Conservation (phyloP, 2,888 invertebrate genomes). For the Poecilobothrus nobilitatus region DNA sequence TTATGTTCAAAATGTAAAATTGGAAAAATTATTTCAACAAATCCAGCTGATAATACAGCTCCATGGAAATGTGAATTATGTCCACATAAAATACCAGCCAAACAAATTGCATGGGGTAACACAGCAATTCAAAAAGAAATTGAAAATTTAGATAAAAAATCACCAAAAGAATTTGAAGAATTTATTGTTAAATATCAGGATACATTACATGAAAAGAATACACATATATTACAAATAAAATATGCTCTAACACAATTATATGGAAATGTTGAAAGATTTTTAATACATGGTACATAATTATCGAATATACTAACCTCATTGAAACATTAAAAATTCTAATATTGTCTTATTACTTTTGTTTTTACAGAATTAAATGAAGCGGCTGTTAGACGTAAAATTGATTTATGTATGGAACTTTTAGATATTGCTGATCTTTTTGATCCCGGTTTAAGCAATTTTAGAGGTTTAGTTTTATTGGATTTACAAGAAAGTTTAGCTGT, state of each 20-base stretch:
- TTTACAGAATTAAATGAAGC: constrained; percentile 52
- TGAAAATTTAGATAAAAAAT: constrained; percentile 47
- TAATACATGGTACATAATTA: constrained; percentile 45
- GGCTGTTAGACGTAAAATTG: constrained; percentile 51
- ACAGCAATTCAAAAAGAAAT: constrained; percentile 55
- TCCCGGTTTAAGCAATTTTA: constrained; percentile 56
- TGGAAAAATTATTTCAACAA: constrained; percentile 48
- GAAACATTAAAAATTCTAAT: constrained; percentile 16
- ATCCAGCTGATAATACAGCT: constrained; percentile 53
- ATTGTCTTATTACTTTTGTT: constrained; percentile 13
- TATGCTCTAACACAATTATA: constrained; percentile 61
- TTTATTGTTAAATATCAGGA: constrained; percentile 55
- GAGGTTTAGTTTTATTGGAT: constrained; percentile 57
- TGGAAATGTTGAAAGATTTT: constrained; percentile 52
- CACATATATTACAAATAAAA: constrained; percentile 59
- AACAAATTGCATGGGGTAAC: constrained; percentile 55
- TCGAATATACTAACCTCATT: neutral
- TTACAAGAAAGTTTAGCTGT: constrained; percentile 55
- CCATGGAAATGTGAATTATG: constrained; percentile 61
- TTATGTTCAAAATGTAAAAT: constrained; percentile 55
- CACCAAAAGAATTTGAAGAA: constrained; percentile 52
- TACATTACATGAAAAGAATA: constrained; percentile 58
- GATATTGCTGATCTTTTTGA: constrained; percentile 55
- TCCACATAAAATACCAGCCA: constrained; percentile 48
- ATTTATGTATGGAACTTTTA: constrained; percentile 59